Conservation (phyloP, 2,113 vertebrate species). For the rat (Rattus norvegicus) region GRCr8 NC_086026.1:53039501-53040000, state of each 20-base stretch:
- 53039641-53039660: neutral
- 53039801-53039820: neutral
- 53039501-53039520: conserved; percentile 83
- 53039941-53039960: neutral
- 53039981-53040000: neutral
- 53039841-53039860: neutral
- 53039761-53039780: neutral
- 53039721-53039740: neutral
- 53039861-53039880: neutral
- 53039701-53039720: neutral
- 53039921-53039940: neutral
- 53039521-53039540: conserved; percentile 68
- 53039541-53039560: neutral
- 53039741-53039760: neutral
- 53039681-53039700: neutral
- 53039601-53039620: neutral
- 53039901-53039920: neutral
- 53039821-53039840: neutral
- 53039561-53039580: conserved; percentile 60
- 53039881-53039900: neutral
- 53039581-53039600: neutral
- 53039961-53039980: neutral
- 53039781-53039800: neutral
- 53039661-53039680: neutral
- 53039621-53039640: too few species aligned